Conservation (phyloP, 1,140 invertebrate species). For the Aphis gossypii region DNA sequence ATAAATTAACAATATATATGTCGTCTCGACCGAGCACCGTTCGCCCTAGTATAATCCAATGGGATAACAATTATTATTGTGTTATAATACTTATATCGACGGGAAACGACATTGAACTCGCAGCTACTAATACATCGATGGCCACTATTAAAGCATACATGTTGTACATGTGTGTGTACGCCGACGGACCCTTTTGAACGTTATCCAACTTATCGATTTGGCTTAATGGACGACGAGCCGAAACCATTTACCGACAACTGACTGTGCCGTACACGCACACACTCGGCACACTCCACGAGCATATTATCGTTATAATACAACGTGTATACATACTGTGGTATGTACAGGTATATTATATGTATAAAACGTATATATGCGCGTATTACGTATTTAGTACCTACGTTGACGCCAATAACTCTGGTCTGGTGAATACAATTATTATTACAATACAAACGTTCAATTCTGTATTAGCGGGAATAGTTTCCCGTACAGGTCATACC, state of each 20-base stretch:
- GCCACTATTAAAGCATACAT: background rate
- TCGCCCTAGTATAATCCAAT: background rate
- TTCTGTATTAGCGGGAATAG: background rate
- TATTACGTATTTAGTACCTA: background rate
- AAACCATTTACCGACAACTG: conserved; percentile 28
- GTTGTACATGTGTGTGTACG: background rate
- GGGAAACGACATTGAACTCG: background rate
- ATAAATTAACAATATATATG: background rate
- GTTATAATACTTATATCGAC: conserved; percentile 18
- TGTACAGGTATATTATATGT: background rate
- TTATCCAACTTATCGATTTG: conserved; percentile 37
- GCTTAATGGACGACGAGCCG: conserved; percentile 22
- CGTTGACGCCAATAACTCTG: background rate
- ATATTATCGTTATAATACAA: background rate
- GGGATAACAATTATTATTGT: background rate
- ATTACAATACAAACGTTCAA: background rate
- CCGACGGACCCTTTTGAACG: conserved; percentile 2
- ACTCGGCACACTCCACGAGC: background rate
- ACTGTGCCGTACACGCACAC: background rate
- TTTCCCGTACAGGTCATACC: background rate
- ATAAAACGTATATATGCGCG: background rate
- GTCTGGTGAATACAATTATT: background rate
- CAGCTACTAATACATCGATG: background rate
- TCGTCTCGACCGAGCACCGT: too few relatives aligned
- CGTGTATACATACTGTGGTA: background rate